Evolutionary conservation across 2,797 vertebrate species (phyloP), one percentile per base, ranked within the genome.

Genomic region (Cryptoblepharus egeriae): DNA sequence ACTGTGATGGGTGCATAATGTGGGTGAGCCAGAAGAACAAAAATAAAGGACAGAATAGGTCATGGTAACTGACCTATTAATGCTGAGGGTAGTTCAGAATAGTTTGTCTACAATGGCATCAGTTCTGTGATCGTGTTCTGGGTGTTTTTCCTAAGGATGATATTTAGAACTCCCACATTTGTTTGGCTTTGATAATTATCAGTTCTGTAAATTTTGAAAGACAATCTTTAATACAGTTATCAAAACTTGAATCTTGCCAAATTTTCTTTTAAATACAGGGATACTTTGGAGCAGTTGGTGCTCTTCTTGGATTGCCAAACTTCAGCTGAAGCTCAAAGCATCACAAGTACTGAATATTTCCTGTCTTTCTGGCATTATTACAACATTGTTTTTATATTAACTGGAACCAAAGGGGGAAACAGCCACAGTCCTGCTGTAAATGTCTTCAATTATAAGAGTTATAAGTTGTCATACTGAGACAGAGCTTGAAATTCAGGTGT

Each of bases 211-310:
- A 30, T 60, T 70, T 71, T 52, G 18, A 39, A 39, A 3, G 74
- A 24, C 52, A 12, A 42, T 68, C 80, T 80, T 55, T 68, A 69
- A 60, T 71, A 4, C 32, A 15, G 2, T 81, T 6, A 37, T 79
- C 89, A 57, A 92, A 91, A 87, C 32, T 78, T 88, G 24, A 3
- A 65, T 89, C 89, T 16, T 86, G 84, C 81, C 72, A 61, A 81
- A 83, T 80, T 83, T 63, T 64, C 79, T 69, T 86, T 84, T 63
- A 11, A 64, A 86, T 83, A 28, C 94, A 97, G 96, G 96, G 96
- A 18, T 97, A 97, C 91, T 97, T 97, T 49, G 96, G 96, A 93
- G 96, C 96, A 73, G 96, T 97, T 65, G 96, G 96, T 91, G 96
- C 96, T 87, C 96, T 97, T 84, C 95, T 97, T 24, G 96, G 96